phyloP scores from a whole-genome alignment of 2,888 invertebrate genomes.

The Steinernema hermaphroditum region DNA sequence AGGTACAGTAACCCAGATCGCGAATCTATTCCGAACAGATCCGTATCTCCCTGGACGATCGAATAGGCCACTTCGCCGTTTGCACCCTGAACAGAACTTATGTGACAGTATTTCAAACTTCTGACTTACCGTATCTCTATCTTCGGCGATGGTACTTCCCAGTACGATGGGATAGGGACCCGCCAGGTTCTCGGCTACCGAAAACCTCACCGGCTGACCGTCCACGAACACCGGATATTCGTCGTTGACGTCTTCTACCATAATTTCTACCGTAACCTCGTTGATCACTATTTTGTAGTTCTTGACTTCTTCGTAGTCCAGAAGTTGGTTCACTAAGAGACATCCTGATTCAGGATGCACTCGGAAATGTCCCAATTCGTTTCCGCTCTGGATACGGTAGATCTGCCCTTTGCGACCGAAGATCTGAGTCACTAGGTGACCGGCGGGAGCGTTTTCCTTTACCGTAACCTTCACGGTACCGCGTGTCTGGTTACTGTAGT shows the following conservation, averaged over 20 bases:
- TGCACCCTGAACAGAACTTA: conserved; percentile 23
- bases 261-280: conserved; percentile 41
- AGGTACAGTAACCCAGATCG: conserved; percentile 24
- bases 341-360: conserved; percentile 28
- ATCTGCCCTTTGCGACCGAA: background rate
- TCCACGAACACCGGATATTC: conserved; percentile 50
- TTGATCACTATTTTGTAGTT: conserved; percentile 3
- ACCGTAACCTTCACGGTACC: background rate
- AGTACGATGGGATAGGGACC: conserved; percentile 38
- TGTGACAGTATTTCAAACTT: background rate
- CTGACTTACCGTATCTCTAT: conserved; percentile 40
- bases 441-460: conserved; percentile 30
- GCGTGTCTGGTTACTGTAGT: conserved; percentile 4
- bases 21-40: conserved; percentile 47
- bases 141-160: conserved; percentile 45
- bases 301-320: conserved; percentile 9
- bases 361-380: conserved; percentile 85
- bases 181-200: conserved; percentile 39
- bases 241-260: conserved; percentile 47
- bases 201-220: conserved; percentile 44
- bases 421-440: conserved; percentile 17
- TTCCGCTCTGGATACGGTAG: conserved; percentile 80
- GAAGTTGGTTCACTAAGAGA: conserved; percentile 18
- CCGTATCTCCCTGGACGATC: conserved; percentile 48
- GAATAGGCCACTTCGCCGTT: conserved; percentile 48